Conservation (phyloP, 2,797 vertebrate genomes). For the Coluber constrictor region DNA sequence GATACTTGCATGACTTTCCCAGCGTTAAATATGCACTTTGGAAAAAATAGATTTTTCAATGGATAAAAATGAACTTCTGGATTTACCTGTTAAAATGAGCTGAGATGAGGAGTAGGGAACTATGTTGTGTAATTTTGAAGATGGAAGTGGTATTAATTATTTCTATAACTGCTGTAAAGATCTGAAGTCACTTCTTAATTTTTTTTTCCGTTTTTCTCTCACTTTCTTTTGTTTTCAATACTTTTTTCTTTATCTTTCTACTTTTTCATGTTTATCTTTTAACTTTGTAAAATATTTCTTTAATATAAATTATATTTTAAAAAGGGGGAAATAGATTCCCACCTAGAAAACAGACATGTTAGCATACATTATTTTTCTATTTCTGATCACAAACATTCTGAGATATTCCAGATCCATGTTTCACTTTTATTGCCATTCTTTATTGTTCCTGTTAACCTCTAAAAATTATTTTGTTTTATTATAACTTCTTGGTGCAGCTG, state of each 20-base stretch:
- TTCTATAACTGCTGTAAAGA: background rate
- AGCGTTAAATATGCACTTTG: background rate
- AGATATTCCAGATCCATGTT: background rate
- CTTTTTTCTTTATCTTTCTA: background rate
- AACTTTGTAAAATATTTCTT: background rate
- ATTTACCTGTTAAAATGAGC: background rate
- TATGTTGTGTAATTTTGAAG: background rate
- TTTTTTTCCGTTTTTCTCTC: background rate
- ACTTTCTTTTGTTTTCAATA: background rate
- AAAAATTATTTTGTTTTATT: background rate
- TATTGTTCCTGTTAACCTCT: conserved; percentile 4
- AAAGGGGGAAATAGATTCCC: background rate
- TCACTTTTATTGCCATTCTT: background rate
- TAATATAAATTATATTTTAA: background rate
- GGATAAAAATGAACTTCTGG: background rate
- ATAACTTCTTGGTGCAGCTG: background rate
- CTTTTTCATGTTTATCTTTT: background rate
- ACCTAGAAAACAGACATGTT: background rate
- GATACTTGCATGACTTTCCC: background rate
- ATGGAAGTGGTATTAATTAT: background rate
- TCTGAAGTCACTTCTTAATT: background rate
- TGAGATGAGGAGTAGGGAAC: background rate
- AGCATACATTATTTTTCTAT: conserved; percentile 6
- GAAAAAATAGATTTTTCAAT: background rate
- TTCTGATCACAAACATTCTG: conserved; percentile 18